These are phyloP conservation scores for Sebastes hubbsi DNA, from an alignment of 2,797 vertebrate species.

Conservation along the genomic window DNA sequence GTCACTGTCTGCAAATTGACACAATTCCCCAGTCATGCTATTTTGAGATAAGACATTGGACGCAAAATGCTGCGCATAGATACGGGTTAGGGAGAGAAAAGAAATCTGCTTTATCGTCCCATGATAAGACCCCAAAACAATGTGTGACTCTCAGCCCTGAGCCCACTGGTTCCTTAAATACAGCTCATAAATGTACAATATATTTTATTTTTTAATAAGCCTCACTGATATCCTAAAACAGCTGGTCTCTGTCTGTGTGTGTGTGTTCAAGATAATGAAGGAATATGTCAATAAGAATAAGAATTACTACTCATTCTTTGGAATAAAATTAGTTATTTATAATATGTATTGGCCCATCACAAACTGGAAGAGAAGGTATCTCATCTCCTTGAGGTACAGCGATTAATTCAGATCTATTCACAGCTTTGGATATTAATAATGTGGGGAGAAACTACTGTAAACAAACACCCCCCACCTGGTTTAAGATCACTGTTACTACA, in stretches of 20 bases:
- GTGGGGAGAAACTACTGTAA: too few relatives aligned
- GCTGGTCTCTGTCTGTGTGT: neutral
- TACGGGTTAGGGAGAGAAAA: neutral
- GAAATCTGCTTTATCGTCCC: neutral
- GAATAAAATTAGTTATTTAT: neutral
- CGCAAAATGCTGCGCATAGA: neutral
- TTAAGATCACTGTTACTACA: too few relatives aligned
- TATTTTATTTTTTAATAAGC: neutral
- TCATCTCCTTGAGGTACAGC: neutral
- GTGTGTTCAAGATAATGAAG: neutral
- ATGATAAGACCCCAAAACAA: neutral
- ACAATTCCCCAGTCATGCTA: too few relatives aligned
- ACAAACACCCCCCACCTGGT: too few relatives aligned
- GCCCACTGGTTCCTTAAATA: neutral
- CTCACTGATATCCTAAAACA: neutral
- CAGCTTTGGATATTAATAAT: too few relatives aligned
- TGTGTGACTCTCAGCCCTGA: neutral
- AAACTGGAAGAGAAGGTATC: too few relatives aligned
- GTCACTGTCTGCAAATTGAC: neutral
- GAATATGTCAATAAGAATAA: neutral
- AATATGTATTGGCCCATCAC: rapidly evolving
- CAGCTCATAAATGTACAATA: too few relatives aligned
- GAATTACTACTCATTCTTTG: neutral
- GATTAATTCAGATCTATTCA: neutral
- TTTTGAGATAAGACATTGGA: neutral